Percentiles rank a stretch among this genome's conserved stretches.
phyloP scores from a whole-genome alignment of 2,888 invertebrate species.

The Agonopterix arenella region DNA sequence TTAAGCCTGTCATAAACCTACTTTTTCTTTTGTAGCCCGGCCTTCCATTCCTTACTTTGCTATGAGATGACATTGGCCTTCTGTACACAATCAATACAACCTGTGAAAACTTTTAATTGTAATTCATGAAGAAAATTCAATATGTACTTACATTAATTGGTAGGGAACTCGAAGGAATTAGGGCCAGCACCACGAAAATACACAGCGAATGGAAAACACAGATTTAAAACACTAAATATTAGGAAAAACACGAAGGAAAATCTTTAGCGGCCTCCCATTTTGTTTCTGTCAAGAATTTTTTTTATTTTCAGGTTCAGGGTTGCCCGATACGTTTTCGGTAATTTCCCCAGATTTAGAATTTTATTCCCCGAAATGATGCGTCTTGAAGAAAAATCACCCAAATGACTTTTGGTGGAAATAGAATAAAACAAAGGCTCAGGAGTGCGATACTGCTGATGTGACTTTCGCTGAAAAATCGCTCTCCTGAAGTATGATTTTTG shows the following conservation, averaged over 20 bases:
- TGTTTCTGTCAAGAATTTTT: constrained; percentile 33
- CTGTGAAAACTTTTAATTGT: constrained; percentile 20
- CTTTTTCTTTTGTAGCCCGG: neutral
- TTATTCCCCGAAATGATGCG: neutral
- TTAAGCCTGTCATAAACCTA: neutral
- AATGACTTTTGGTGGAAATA: neutral
- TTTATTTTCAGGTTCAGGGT: neutral
- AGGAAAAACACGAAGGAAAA: constrained; percentile 35
- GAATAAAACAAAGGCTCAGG: neutral
- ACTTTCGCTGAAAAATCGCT: too few species aligned
- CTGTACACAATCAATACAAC: constrained; percentile 59
- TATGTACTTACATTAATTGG: constrained; percentile 43
- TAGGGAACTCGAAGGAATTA: constrained; percentile 32
- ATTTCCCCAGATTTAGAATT: neutral
- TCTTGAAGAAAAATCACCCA: neutral
- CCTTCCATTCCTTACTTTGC: neutral
- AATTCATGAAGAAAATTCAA: constrained; percentile 22
- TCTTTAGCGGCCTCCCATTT: constrained; percentile 49
- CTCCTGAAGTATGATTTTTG: too few species aligned
- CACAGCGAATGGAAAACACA: constrained; percentile 20
- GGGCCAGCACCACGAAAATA: constrained; percentile 37
- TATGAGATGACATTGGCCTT: neutral
- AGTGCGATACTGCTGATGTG: too few species aligned
- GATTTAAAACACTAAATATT: constrained; percentile 30
- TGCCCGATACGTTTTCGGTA: neutral